Percentiles rank a stretch among this genome's conserved stretches.
Conservation (phyloP, 1,140 invertebrate species). For the Nasonia giraulti region DNA sequence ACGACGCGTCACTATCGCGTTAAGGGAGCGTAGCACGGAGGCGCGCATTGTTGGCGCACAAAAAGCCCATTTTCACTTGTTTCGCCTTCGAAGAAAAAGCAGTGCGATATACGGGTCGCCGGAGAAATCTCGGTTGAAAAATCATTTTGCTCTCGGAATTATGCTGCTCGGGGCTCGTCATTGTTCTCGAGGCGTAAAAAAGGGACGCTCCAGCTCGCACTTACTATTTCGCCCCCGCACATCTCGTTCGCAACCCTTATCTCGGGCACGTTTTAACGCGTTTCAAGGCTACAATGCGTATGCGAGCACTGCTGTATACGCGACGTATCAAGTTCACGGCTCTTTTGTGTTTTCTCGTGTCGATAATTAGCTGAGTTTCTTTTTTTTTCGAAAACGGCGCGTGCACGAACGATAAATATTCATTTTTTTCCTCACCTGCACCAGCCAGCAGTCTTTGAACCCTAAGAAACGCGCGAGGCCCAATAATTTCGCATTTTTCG, state of each 20-base stretch:
- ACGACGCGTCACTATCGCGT: no score
- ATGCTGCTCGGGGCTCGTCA: constrained; percentile 25
- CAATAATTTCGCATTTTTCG: constrained; percentile 24
- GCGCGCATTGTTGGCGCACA: not conserved
- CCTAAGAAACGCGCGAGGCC: not conserved
- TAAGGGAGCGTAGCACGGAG: not conserved
- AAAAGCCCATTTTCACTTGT: not conserved
- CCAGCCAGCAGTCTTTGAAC: not conserved
- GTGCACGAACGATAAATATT: not conserved
- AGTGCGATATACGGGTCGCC: constrained; percentile 5
- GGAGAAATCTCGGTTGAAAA: constrained; percentile 35
- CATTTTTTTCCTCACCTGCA: not conserved
- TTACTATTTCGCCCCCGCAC: constrained; percentile 20
- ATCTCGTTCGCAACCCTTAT: constrained; percentile 19
- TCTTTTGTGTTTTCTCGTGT: not conserved
- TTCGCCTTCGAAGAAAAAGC: constrained; percentile 10
- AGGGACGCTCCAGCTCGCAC: constrained; percentile 50
- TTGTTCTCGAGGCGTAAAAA: constrained; percentile 51
- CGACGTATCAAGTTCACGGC: not conserved
- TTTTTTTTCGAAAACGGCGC: not conserved
- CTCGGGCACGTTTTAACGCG: constrained; percentile 34
- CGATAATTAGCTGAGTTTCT: not conserved
- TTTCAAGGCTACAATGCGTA: constrained; percentile 32
- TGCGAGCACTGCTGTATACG: not conserved
- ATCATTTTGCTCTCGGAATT: constrained; percentile 44